A percentile compares a stretch with the other conserved stretches of the same genome.
Evolutionary conservation across 2,113 vertebrate species (phyloP).

Genomic region (Sitta europaea): DNA sequence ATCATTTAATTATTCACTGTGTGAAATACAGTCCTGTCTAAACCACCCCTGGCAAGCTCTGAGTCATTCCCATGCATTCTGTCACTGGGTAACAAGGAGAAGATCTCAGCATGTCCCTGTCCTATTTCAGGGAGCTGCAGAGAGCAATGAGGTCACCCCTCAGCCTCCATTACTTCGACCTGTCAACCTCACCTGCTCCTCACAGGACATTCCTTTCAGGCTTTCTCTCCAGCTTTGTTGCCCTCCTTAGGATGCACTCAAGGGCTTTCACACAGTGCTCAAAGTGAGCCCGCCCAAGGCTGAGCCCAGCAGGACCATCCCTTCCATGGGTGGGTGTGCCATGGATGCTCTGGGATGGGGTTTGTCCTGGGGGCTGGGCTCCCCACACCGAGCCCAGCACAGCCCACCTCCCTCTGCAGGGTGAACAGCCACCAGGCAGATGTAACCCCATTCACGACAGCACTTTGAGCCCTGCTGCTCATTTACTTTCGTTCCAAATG

Average conservation of each 20-base stretch:
- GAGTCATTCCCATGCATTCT: background rate
- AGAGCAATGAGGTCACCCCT: rapidly evolving
- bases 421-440: background rate
- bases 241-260: background rate
- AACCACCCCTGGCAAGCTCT: background rate
- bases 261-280: no score
- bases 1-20: background rate
- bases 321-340: rapidly evolving
- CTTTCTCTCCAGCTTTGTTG: background rate
- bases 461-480: background rate
- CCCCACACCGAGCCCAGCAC: background rate
- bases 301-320: background rate
- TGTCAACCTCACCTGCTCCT: background rate
- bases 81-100: background rate
- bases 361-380: background rate
- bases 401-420: background rate
- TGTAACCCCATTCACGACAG: no score
- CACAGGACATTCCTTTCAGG: background rate
- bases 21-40: background rate
- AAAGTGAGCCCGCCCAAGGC: rapidly evolving
- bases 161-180: background rate
- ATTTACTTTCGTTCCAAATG: rapidly evolving
- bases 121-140: background rate
- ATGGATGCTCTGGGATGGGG: rapidly evolving
- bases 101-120: background rate